These are phyloP conservation scores for Solenopsis invicta DNA, from an alignment of 1,140 invertebrate species.

Conservation along the genomic window DNA sequence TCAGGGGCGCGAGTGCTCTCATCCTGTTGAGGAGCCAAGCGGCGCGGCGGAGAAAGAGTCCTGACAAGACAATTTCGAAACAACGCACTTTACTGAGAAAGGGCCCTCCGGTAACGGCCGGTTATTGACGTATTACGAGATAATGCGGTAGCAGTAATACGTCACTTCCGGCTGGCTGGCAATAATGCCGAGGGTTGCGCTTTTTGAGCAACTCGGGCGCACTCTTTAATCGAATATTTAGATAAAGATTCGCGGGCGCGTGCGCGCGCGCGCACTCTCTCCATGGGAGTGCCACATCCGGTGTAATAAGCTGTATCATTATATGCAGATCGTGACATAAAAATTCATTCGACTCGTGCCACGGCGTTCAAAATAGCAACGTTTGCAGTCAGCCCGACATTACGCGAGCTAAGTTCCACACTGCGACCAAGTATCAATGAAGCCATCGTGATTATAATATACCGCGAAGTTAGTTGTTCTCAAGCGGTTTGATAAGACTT, in stretches of 20 bases:
- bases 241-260: constrained; percentile 63
- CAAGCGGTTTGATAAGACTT: not conserved
- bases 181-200: constrained; percentile 20
- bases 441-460: not conserved
- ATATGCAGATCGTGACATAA: constrained; percentile 81
- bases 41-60: constrained; percentile 14
- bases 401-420: constrained; percentile 25
- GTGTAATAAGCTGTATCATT: constrained; percentile 79
- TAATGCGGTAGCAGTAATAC: constrained; percentile 44
- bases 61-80: constrained; percentile 48
- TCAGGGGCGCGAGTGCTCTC: constrained; percentile 57
- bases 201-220: constrained; percentile 43
- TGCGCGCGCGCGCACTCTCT: constrained; percentile 9
- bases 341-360: constrained; percentile 75
- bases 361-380: constrained; percentile 26
- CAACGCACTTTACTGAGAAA: constrained; percentile 22
- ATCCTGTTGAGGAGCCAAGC: constrained; percentile 26
- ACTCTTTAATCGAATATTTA: constrained; percentile 73
- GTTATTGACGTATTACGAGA: constrained; percentile 45
- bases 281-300: constrained; percentile 79
- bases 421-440: not conserved
- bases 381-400: constrained; percentile 21
- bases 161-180: constrained; percentile 38
- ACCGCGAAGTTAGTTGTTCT: not conserved
- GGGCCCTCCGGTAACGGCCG: not conserved